These are phyloP conservation scores for Macrophya annulata DNA, from an alignment of 2,888 invertebrate genomes.

Conservation along the genomic window DNA sequence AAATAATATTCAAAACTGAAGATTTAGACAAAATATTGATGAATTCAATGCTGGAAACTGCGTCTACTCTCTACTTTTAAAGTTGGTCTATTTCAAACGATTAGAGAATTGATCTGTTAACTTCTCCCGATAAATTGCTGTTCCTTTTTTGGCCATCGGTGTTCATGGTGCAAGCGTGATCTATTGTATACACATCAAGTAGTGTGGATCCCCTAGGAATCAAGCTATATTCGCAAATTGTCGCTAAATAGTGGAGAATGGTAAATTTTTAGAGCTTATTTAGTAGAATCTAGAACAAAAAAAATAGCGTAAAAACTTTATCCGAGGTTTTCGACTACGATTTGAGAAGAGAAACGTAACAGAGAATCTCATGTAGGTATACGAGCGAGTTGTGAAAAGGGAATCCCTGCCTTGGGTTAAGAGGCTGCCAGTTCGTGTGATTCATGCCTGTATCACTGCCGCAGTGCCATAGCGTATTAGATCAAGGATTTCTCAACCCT, in stretches of 20 bases:
- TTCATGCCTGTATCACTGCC: constrained; percentile 26
- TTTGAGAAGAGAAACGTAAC: background rate
- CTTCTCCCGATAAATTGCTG: background rate
- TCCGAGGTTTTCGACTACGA: constrained; percentile 35
- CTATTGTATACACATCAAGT: background rate
- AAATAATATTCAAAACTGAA: too few relatives aligned
- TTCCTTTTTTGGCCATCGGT: background rate
- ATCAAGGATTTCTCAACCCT: constrained; percentile 7
- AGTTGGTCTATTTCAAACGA: background rate
- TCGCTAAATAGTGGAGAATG: background rate
- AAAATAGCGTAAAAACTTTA: background rate
- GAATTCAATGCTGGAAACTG: background rate
- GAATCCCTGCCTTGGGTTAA: constrained; percentile 14
- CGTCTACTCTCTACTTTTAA: background rate
- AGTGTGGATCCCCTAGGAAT: background rate
- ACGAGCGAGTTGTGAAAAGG: constrained; percentile 8
- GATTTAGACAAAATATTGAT: background rate
- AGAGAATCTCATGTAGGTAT: background rate
- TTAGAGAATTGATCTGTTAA: too few relatives aligned
- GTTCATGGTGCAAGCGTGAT: background rate
- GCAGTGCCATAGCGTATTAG: background rate
- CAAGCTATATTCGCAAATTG: background rate
- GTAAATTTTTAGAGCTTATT: constrained; percentile 6
- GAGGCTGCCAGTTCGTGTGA: constrained; percentile 43
- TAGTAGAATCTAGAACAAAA: background rate